phyloP scores from a whole-genome alignment of 2,113 vertebrate genomes.

The Istiophorus platypterus region DNA sequence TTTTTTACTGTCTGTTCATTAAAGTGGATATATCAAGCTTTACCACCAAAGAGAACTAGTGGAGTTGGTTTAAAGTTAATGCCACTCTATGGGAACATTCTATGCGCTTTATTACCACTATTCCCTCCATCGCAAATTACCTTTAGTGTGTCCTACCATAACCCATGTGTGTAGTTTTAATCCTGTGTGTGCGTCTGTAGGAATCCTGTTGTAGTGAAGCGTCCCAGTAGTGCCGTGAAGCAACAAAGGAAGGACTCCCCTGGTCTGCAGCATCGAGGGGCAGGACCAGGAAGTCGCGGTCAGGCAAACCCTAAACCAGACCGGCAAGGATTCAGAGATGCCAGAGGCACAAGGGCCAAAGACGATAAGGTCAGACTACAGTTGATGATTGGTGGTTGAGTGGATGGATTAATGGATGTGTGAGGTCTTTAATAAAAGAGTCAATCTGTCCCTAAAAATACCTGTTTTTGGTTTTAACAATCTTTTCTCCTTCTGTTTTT shows the following conservation, averaged over 20 bases:
- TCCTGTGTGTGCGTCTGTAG: slow-evolving; percentile 41
- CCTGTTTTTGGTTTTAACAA: neutral
- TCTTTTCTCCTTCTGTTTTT: neutral
- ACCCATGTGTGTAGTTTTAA: neutral
- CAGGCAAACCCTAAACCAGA: slow-evolving; percentile 86
- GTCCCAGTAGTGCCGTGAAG: slow-evolving; percentile 88
- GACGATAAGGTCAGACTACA: slow-evolving; percentile 89
- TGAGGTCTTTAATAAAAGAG: neutral
- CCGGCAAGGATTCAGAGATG: slow-evolving; percentile 79
- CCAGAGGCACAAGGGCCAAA: slow-evolving; percentile 86
- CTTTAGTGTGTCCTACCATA: neutral
- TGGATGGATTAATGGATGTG: neutral
- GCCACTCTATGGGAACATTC: neutral
- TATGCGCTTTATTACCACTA: neutral
- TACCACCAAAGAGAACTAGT: slow-evolving; percentile 18
- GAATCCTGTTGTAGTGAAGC: slow-evolving; percentile 88
- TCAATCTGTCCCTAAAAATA: neutral
- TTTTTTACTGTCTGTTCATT: neutral
- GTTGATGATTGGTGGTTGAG: neutral
- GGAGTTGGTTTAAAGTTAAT: slow-evolving; percentile 23
- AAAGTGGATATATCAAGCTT: neutral
- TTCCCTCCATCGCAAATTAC: neutral
- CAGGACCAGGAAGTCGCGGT: slow-evolving; percentile 79
- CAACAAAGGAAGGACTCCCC: slow-evolving; percentile 90
- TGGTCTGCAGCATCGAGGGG: slow-evolving; percentile 88